These are phyloP conservation scores for Meriones psammophilus DNA, from an alignment of 2,797 vertebrate genomes.

Conservation along the genomic window DNA sequence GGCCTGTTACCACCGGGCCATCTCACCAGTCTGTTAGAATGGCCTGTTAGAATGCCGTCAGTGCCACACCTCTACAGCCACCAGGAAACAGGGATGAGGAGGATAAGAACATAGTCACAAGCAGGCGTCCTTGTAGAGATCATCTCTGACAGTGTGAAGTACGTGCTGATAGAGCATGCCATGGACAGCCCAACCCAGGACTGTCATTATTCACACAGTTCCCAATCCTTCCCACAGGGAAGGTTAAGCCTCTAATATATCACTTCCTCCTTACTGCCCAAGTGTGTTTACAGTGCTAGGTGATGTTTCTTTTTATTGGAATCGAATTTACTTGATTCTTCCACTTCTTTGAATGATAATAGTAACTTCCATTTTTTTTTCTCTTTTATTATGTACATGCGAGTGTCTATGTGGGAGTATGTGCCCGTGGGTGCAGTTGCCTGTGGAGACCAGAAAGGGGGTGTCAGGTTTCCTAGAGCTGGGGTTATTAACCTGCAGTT, in stretches of 20 bases:
- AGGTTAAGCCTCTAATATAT: not conserved
- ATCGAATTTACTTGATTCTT: not conserved
- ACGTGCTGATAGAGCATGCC: not conserved
- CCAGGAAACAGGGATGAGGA: not conserved
- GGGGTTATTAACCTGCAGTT: not conserved
- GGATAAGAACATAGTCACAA: not conserved
- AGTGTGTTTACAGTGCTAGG: not conserved
- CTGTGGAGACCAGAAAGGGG: not conserved
- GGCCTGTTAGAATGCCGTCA: not conserved
- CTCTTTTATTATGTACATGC: not conserved
- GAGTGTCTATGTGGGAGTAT: not conserved
- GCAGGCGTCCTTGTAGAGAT: not conserved
- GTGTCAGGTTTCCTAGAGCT: not conserved
- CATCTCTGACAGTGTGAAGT: not conserved
- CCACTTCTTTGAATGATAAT: not conserved
- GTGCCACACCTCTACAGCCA: not conserved
- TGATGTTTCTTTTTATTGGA: slow-evolving; percentile 8
- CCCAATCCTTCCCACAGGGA: not conserved
- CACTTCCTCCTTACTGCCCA: not conserved
- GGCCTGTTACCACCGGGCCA: not conserved
- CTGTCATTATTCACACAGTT: not conserved
- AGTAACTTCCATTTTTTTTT: not conserved
- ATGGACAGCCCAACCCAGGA: not conserved
- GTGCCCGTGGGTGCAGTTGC: not conserved
- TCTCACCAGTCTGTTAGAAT: not conserved